Conservation (phyloP, 2,113 vertebrate species). For the Brienomyrus brachyistius region DNA sequence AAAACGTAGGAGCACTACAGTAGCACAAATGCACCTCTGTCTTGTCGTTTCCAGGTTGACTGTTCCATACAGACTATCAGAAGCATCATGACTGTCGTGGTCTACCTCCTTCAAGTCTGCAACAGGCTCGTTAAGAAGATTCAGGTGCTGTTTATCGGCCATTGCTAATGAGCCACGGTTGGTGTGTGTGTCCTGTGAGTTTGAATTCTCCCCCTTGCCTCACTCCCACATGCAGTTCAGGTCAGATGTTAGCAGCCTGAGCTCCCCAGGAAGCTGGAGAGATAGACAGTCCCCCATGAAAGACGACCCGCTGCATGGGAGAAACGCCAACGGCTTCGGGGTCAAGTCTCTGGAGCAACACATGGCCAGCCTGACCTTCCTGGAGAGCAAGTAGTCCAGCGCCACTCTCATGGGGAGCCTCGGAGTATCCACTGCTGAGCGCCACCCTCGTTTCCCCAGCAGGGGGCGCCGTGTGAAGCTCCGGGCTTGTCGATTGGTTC, state of each 20-base stretch:
- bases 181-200: not conserved
- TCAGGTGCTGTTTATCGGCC: too few species aligned
- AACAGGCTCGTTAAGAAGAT: conserved; percentile 80
- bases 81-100: conserved; percentile 67
- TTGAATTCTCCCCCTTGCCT: not conserved
- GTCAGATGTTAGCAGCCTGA: conserved; percentile 66
- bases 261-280: conserved; percentile 70
- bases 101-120: conserved; percentile 76
- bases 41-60: conserved; percentile 67
- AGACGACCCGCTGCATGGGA: conserved; percentile 60
- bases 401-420: conserved; percentile 4
- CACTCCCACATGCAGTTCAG: conserved; percentile 53
- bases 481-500: not conserved
- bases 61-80: conserved; percentile 79
- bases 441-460: not conserved
- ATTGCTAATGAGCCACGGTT: not conserved
- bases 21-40: not conserved
- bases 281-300: conserved; percentile 65
- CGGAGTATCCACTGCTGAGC: not conserved
- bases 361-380: conserved; percentile 69
- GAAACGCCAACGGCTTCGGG: conserved; percentile 64
- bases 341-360: conserved; percentile 73
- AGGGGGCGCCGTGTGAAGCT: not conserved
- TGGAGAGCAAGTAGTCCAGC: conserved; percentile 71
- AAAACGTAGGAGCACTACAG: not conserved